These are phyloP conservation scores for Psettodes erumei DNA, from an alignment of 2,113 vertebrate species.

Conservation along the genomic window DNA sequence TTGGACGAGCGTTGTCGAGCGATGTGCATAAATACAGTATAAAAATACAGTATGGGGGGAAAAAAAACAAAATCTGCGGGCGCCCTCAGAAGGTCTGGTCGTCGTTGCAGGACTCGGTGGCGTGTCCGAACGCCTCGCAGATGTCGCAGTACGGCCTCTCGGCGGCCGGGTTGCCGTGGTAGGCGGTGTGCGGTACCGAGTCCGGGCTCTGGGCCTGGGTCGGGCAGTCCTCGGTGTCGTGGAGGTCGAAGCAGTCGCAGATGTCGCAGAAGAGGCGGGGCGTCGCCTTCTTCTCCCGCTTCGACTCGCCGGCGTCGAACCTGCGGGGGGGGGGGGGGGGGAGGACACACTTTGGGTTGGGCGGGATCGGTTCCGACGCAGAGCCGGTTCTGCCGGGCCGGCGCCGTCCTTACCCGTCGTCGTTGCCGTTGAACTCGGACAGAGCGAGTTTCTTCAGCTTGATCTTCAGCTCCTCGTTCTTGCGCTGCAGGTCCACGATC, in stretches of 20 bases:
- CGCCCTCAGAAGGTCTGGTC: conserved; percentile 93
- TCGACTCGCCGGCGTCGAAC: conserved; percentile 51
- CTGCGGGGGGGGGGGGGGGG: too few species aligned
- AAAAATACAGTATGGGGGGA: conserved; percentile 79
- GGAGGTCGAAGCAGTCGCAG: conserved; percentile 96
- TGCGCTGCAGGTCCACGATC: conserved; percentile 95
- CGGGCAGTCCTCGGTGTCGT: conserved; percentile 97
- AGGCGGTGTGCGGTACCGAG: conserved; percentile 89
- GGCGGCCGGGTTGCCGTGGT: conserved; percentile 88
- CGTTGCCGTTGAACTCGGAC: conserved; percentile 91
- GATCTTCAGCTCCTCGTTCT: conserved; percentile 92
- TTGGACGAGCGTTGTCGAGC: conserved; percentile 63
- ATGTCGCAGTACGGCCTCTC: conserved; percentile 95
- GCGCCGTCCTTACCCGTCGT: conserved; percentile 84
- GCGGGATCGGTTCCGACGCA: too few species aligned
- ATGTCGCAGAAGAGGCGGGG: conserved; percentile 97
- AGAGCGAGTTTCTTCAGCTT: conserved; percentile 94
- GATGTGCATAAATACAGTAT: conserved; percentile 72
- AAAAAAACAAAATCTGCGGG: conserved; percentile 64
- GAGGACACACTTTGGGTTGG: background rate
- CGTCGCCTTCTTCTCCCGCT: conserved; percentile 87
- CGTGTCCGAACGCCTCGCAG: conserved; percentile 95
- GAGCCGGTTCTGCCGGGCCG: too few species aligned
- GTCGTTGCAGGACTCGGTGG: conserved; percentile 92
- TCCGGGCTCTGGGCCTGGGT: conserved; percentile 92